A percentile compares a stretch with the other conserved stretches of the same genome.
Conservation (phyloP, 2,113 vertebrate species). For the Pygoscelis adeliae region DNA sequence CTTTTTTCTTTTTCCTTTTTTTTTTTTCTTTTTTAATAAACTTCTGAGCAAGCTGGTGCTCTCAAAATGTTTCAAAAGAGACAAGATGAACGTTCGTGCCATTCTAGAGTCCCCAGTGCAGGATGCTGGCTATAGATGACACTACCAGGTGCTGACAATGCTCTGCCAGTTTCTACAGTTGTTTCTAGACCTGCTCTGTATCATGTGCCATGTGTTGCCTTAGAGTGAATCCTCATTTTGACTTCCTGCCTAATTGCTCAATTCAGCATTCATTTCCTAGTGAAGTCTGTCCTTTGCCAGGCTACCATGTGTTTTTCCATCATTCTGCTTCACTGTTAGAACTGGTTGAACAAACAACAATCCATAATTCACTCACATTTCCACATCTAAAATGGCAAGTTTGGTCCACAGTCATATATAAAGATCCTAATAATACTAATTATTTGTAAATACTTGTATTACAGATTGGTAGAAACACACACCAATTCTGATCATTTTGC, state of each 20-base stretch:
- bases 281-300: not conserved
- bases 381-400: not conserved
- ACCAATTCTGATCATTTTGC: not conserved
- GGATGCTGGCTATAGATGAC: not conserved
- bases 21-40: not conserved
- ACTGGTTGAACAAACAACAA: not conserved
- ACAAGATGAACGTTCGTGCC: not conserved
- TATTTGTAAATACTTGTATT: not conserved
- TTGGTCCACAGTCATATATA: not conserved
- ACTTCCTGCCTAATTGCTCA: conserved; percentile 26
- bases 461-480: not conserved
- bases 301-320: not conserved
- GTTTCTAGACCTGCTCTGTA: not conserved
- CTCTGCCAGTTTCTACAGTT: conserved; percentile 3
- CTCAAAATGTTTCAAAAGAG: not conserved
- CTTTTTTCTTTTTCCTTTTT: not conserved
- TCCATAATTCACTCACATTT: not conserved
- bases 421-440: not conserved
- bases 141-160: not conserved
- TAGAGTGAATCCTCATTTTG: not conserved
- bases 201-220: not conserved
- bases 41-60: not conserved
- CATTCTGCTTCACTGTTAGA: not conserved
- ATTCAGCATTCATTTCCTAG: not conserved
- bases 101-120: not conserved